phyloP scores from a whole-genome alignment of 37 sponge, comb jelly and placozoan genomes.

The Mnemiopsis leidyi region DNA sequence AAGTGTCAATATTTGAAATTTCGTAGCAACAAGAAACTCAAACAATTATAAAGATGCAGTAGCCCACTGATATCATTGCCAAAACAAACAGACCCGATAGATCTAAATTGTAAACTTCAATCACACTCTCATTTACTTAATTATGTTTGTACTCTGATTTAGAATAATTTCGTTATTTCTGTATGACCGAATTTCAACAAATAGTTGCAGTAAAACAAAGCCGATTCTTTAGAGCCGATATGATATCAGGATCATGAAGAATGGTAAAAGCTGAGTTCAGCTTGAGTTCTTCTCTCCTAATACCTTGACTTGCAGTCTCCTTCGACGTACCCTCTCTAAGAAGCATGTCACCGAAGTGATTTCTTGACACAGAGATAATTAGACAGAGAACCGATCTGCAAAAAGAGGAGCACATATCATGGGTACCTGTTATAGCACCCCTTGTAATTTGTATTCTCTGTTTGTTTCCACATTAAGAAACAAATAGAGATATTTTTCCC shows the following conservation, averaged over 20 bases:
- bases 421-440: not conserved
- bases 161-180: not conserved
- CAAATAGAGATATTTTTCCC: not conserved
- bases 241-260: not conserved
- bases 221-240: not conserved
- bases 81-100: not conserved
- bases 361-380: not conserved
- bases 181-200: not conserved
- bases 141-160: too few relatives aligned
- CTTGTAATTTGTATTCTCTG: not conserved
- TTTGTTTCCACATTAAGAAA: not conserved
- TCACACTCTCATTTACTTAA: too few relatives aligned
- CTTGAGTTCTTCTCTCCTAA: not conserved
- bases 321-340: not conserved
- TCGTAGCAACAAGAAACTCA: too few relatives aligned
- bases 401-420: not conserved
- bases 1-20: too few relatives aligned
- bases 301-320: not conserved
- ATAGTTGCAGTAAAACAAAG: slow-evolving; percentile 11
- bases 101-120: slow-evolving; percentile 13
- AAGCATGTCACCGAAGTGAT: not conserved
- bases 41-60: too few relatives aligned
- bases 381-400: slow-evolving; percentile 17
- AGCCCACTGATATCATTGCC: not conserved
- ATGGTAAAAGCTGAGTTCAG: not conserved